phyloP scores from a whole-genome alignment of 2,113 vertebrate species.

The Cyprinodon variegatus region DNA sequence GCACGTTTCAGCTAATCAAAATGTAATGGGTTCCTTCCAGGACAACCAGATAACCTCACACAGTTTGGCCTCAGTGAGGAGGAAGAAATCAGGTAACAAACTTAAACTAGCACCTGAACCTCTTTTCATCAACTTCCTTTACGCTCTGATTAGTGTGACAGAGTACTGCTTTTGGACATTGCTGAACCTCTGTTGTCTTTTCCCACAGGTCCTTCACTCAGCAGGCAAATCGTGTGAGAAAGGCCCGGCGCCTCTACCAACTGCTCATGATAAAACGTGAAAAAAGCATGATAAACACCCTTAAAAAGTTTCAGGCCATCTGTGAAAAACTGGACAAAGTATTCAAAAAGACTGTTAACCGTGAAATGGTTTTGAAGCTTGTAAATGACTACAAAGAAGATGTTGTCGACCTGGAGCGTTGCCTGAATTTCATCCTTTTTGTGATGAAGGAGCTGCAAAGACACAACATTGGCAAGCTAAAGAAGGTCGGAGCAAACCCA shows the following conservation, averaged over 20 bases:
- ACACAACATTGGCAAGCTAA: conserved; percentile 45
- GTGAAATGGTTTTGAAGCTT: conserved; percentile 52
- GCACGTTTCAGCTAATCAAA: not conserved
- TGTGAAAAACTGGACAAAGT: conserved; percentile 59
- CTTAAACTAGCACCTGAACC: too few relatives aligned
- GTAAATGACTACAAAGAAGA: conserved; percentile 43
- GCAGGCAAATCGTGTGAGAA: conserved; percentile 43
- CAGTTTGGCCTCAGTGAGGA: conserved; percentile 48
- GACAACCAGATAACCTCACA: conserved; percentile 32
- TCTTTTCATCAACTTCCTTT: not conserved
- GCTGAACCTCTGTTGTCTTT: not conserved
- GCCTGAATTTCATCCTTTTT: conserved; percentile 57
- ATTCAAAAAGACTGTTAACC: conserved; percentile 48
- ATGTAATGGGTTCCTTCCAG: conserved; percentile 27
- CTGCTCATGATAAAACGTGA: conserved; percentile 57
- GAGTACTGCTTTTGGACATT: not conserved
- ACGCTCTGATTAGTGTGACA: not conserved
- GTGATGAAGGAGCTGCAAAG: conserved; percentile 63
- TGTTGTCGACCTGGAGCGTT: conserved; percentile 52
- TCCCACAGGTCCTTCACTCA: conserved; percentile 55
- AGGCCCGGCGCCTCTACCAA: conserved; percentile 58
- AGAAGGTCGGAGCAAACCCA: conserved; percentile 17
- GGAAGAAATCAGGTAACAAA: conserved; percentile 66
- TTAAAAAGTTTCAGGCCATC: conserved; percentile 57
- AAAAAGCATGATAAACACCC: conserved; percentile 34